Percentiles rank a stretch among this genome's conserved stretches.
Conservation (phyloP, 92 coral and sea anemone genomes). For the Scolanthus callimorphus region DNA sequence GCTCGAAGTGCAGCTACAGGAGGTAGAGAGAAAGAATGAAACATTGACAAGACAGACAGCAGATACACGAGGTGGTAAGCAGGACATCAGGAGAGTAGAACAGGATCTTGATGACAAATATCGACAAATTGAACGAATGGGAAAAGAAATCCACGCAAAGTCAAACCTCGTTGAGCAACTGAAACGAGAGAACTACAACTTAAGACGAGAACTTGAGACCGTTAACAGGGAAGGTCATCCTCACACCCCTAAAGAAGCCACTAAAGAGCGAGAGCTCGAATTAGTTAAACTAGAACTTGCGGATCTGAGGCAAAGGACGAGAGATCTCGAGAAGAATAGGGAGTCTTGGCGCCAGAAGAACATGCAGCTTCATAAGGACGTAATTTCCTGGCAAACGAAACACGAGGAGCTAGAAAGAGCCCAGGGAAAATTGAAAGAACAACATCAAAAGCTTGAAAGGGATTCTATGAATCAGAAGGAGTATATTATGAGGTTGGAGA, state of each 20-base stretch:
- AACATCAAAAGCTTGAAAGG: constrained; percentile 57
- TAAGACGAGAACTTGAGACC: constrained; percentile 56
- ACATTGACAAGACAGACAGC: constrained; percentile 41
- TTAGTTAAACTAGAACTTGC: constrained; percentile 50
- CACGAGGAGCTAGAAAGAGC: constrained; percentile 56
- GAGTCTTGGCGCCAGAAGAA: constrained; percentile 63
- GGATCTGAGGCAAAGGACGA: constrained; percentile 38
- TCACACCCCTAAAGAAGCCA: constrained; percentile 18
- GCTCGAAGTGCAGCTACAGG: constrained; percentile 66
- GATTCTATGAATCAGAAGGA: constrained; percentile 47
- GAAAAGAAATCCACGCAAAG: constrained; percentile 42
- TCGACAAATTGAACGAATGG: constrained; percentile 58
- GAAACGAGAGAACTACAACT: constrained; percentile 69
- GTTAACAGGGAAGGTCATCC: constrained; percentile 31
- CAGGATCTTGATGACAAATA: constrained; percentile 65
- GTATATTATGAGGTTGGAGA: constrained; percentile 52
- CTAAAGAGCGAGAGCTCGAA: constrained; percentile 55
- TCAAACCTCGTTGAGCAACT: constrained; percentile 59
- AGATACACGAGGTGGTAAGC: constrained; percentile 54
- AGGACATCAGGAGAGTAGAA: constrained; percentile 39
- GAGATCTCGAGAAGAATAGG: constrained; percentile 55
- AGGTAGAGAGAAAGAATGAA: constrained; percentile 45
- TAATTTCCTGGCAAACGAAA: constrained; percentile 51
- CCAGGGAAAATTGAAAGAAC: constrained; percentile 48
- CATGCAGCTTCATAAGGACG: constrained; percentile 66